Percentiles rank a stretch among this genome's conserved stretches.
phyloP scores from a whole-genome alignment of 2,113 vertebrate genomes.

The Orthonyx spaldingii region DNA sequence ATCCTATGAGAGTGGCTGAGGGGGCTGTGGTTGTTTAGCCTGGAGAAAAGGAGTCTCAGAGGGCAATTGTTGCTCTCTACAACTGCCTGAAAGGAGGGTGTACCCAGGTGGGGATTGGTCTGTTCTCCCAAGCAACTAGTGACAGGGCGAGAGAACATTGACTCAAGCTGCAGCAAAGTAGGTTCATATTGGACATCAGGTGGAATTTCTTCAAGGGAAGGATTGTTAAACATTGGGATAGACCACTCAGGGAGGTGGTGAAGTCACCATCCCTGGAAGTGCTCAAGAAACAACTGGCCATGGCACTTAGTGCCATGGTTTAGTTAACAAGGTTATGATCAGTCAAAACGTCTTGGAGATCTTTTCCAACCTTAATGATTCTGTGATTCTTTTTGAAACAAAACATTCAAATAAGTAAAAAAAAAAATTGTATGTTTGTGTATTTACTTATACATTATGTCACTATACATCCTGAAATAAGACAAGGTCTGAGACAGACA shows the following conservation, averaged over 20 bases:
- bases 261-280: background rate
- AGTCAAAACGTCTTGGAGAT: background rate
- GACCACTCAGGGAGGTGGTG: background rate
- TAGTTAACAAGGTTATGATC: background rate
- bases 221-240: background rate
- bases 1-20: rapidly evolving
- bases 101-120: too few species aligned
- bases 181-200: too few species aligned
- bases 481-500: background rate
- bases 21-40: background rate
- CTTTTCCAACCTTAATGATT: background rate
- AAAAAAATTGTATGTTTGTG: background rate
- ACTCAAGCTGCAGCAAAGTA: background rate
- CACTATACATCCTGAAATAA: background rate
- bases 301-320: background rate
- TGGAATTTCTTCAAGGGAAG: background rate
- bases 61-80: rapidly evolving
- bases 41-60: background rate
- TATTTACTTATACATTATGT: background rate
- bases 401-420: background rate
- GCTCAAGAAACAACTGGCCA: rapidly evolving
- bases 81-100: background rate
- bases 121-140: background rate
- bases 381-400: background rate
- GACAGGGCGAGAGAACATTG: background rate